These are phyloP conservation scores for Brevipalpus yothersi DNA, from an alignment of 1,140 invertebrate species.

Conservation along the genomic window DNA sequence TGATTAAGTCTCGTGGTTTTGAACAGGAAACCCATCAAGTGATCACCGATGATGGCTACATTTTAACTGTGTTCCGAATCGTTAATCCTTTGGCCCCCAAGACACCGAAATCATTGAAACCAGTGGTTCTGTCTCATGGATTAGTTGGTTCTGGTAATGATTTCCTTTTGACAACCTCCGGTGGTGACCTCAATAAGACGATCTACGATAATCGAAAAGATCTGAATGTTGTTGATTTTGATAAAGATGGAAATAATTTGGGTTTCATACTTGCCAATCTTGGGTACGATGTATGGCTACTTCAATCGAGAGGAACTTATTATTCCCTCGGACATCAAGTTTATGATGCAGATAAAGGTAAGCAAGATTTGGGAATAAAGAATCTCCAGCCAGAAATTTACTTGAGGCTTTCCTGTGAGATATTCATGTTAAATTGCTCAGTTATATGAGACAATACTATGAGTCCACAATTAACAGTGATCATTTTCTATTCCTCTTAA, in stretches of 20 bases:
- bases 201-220: not conserved
- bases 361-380: too few species aligned
- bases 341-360: conserved; percentile 20
- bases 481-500: not conserved
- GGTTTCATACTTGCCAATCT: conserved; percentile 15
- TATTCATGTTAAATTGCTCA: too few species aligned
- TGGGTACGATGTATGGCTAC: conserved; percentile 20
- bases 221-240: not conserved
- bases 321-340: conserved; percentile 14
- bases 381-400: too few species aligned
- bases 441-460: too few species aligned
- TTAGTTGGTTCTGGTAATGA: conserved; percentile 36
- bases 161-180: not conserved
- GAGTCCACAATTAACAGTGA: too few species aligned
- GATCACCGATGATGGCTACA: conserved; percentile 6
- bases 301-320: conserved; percentile 18
- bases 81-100: conserved; percentile 2
- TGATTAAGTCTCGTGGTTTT: conserved; percentile 9
- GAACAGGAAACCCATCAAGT: conserved; percentile 6
- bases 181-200: not conserved
- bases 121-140: conserved; percentile 42
- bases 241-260: conserved; percentile 2
- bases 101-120: conserved; percentile 8
- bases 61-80: conserved; percentile 4
- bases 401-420: too few species aligned